A percentile compares a stretch with the other conserved stretches of the same genome.
These are phyloP conservation scores for Meiosimyza decipiens DNA, from an alignment of 2,888 invertebrate species.

Conservation along the genomic window DNA sequence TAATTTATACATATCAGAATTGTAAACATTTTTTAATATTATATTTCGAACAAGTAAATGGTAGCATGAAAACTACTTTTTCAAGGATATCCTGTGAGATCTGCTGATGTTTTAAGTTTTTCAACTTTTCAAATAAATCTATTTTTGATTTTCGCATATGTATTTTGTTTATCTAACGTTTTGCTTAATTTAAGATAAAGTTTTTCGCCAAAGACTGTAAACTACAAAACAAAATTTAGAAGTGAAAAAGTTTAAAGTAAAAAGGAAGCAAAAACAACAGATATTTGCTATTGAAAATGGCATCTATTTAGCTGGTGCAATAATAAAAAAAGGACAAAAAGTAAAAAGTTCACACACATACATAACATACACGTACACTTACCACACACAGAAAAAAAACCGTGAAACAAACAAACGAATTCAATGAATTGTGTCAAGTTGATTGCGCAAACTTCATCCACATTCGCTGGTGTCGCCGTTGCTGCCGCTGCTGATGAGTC, in stretches of 20 bases:
- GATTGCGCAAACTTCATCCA: slow-evolving; percentile 19
- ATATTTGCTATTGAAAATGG: background rate
- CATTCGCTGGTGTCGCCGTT: background rate
- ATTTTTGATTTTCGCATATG: no score
- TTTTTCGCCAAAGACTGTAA: no score
- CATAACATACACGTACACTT: no score
- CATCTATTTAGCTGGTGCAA: slow-evolving; percentile 1
- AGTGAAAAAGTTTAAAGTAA: no score
- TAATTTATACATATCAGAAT: background rate
- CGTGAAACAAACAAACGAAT: slow-evolving; percentile 1
- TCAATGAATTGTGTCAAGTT: slow-evolving; percentile 26
- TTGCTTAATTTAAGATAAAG: no score
- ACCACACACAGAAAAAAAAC: background rate
- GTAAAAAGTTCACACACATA: background rate
- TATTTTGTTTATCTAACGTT: no score
- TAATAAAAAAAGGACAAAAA: slow-evolving; percentile 2
- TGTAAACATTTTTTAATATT: background rate
- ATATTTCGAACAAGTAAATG: background rate
- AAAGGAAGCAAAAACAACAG: no score
- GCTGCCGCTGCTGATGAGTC: slow-evolving; percentile 13
- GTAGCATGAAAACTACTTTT: background rate
- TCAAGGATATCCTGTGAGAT: no score
- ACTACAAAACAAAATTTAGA: no score
- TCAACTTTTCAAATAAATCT: no score
- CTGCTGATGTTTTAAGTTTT: no score